Percentiles rank a stretch among this genome's conserved stretches.
Evolutionary conservation across 2,888 invertebrate species (phyloP).

Genomic region (Eupithecia vulgata): DNA sequence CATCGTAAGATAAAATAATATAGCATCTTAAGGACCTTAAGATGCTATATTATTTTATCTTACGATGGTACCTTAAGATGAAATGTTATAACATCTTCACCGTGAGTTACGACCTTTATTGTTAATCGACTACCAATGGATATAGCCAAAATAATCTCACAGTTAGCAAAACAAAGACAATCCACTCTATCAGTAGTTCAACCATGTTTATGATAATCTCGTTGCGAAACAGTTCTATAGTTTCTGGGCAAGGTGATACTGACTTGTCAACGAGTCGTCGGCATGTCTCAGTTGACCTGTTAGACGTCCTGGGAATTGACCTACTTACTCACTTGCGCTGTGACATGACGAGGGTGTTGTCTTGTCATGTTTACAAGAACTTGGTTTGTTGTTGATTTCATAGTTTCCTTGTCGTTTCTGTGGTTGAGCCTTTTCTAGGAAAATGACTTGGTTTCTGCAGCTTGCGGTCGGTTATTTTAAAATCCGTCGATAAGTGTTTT

Average conservation of each 20-base stretch:
- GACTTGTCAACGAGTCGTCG: background rate
- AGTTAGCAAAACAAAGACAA: background rate
- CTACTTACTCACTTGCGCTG: slow-evolving; percentile 27
- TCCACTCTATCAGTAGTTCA: background rate
- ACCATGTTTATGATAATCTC: background rate
- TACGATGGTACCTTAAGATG: no score
- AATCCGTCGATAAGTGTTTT: background rate
- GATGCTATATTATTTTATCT: no score
- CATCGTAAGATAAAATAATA: no score
- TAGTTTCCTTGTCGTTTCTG: slow-evolving; percentile 9
- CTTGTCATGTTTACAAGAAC: slow-evolving; percentile 5
- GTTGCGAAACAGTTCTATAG: background rate
- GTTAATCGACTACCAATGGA: no score
- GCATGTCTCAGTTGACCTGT: background rate
- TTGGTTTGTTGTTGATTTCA: slow-evolving; percentile 7
- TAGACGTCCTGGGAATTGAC: slow-evolving; percentile 24
- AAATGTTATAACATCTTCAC: no score
- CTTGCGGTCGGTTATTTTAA: background rate
- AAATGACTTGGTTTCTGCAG: background rate
- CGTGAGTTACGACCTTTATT: no score
- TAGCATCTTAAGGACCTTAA: no score
- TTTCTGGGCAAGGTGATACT: background rate
- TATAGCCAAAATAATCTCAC: background rate
- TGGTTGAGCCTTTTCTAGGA: background rate
- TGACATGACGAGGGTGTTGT: slow-evolving; percentile 8